Conservation (phyloP, 2,797 vertebrate species). For the Microctenopoma stevenorrisi region DNA sequence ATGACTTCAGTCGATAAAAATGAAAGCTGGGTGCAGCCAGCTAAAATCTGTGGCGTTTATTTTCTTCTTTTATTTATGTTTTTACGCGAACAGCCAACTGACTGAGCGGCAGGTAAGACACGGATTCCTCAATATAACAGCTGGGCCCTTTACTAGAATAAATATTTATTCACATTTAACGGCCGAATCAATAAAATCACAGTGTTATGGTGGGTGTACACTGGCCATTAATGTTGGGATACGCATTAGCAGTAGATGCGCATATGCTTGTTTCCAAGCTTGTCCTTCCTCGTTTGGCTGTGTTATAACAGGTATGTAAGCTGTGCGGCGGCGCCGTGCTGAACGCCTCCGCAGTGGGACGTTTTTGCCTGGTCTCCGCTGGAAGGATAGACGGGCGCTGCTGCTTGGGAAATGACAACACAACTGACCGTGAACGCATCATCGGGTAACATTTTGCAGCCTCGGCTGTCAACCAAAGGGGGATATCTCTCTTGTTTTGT, state of each 20-base stretch:
- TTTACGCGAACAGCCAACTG: conserved; percentile 52
- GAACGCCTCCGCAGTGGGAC: conserved; percentile 74
- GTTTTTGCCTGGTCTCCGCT: conserved; percentile 74
- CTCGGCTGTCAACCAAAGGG: too few relatives aligned
- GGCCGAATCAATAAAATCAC: not conserved
- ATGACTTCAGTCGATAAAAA: conserved; percentile 75
- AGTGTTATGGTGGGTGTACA: conserved; percentile 19
- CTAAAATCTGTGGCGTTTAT: conserved; percentile 45
- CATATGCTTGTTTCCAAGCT: conserved; percentile 13
- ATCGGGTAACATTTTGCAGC: conserved; percentile 64
- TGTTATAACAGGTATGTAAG: conserved; percentile 79
- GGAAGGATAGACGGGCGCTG: conserved; percentile 81
- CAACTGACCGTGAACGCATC: conserved; percentile 71
- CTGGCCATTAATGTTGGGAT: not conserved
- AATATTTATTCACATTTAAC: not conserved
- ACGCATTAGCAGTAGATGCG: not conserved
- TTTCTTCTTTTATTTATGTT: conserved; percentile 59
- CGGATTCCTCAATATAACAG: not conserved
- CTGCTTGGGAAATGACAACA: conserved; percentile 77
- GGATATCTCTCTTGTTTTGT: too few relatives aligned
- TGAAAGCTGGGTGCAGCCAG: conserved; percentile 70
- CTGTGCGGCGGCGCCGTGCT: conserved; percentile 77
- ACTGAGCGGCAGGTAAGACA: conserved; percentile 70
- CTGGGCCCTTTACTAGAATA: not conserved
- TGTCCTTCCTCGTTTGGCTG: not conserved